Conservation (phyloP, 1,140 invertebrate genomes). For the Drosophila miranda region DNA sequence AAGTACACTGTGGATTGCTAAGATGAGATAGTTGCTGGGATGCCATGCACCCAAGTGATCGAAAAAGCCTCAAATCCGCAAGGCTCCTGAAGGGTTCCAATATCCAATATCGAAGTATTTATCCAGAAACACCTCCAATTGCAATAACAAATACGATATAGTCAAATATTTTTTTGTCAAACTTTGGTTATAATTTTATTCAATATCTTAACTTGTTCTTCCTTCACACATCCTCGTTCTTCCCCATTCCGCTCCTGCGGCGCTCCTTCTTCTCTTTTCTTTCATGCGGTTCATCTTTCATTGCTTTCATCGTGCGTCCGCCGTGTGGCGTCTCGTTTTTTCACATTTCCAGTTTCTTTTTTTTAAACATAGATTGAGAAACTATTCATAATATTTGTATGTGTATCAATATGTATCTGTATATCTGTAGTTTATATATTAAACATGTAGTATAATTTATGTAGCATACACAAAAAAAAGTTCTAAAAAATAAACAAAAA, state of each 20-base stretch:
- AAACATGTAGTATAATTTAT: conserved; percentile 78
- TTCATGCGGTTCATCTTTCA: conserved; percentile 10
- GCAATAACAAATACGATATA: too few relatives aligned
- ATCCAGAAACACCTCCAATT: neutral
- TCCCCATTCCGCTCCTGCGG: conserved; percentile 29
- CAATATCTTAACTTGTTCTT: conserved; percentile 74
- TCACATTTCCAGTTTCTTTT: conserved; percentile 26
- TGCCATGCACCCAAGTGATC: too few relatives aligned
- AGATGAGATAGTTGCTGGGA: too few relatives aligned
- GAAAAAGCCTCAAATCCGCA: too few relatives aligned
- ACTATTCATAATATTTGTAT: conserved; percentile 65
- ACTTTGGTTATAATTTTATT: conserved; percentile 80
- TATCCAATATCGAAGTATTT: too few relatives aligned
- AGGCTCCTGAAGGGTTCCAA: too few relatives aligned
- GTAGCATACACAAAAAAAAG: conserved; percentile 71
- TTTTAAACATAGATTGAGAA: conserved; percentile 70
- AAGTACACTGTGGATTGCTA: too few relatives aligned
- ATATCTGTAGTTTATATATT: conserved; percentile 50
- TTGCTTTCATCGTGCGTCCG: conserved; percentile 16
- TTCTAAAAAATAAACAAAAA: conserved; percentile 71
- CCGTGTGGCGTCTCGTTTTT: neutral
- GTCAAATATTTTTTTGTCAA: conserved; percentile 52
- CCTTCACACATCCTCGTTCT: conserved; percentile 28
- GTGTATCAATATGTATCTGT: conserved; percentile 18
- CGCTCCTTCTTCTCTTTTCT: conserved; percentile 26